A percentile compares a stretch with the other conserved stretches of the same genome.
Evolutionary conservation across 2,113 vertebrate species (phyloP).

Genomic region (Aspiorhynchus laticeps): DNA sequence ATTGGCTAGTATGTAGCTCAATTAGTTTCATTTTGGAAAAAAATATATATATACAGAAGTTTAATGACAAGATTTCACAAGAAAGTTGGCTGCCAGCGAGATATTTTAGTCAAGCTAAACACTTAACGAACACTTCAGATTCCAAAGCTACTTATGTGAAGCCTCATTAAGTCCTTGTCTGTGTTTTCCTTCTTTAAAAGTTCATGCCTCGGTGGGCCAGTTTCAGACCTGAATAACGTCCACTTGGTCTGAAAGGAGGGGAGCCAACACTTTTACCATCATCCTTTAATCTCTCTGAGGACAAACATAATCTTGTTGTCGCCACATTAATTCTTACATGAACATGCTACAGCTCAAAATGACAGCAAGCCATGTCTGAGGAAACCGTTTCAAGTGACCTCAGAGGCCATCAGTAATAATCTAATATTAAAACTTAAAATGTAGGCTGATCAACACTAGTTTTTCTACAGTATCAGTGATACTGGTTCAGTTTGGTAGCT

Average conservation of each 20-base stretch:
- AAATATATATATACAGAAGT: not conserved
- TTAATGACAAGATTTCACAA: not conserved
- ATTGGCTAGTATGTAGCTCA: not conserved
- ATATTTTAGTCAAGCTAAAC: not conserved
- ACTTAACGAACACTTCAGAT: not conserved
- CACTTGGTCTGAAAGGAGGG: not conserved
- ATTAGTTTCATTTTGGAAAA: not conserved
- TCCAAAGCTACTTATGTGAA: slow-evolving; percentile 20
- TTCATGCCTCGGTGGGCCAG: not conserved
- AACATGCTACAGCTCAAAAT: not conserved
- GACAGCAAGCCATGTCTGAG: not conserved
- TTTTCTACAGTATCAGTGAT: not conserved
- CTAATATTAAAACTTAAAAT: not conserved
- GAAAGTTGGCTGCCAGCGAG: not conserved
- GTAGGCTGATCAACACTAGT: too few relatives aligned
- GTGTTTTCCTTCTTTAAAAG: not conserved
- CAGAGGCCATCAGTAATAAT: not conserved
- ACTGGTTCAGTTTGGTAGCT: not conserved
- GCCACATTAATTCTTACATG: not conserved
- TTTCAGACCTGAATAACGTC: not conserved
- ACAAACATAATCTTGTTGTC: slow-evolving; percentile 28
- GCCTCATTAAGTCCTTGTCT: not conserved
- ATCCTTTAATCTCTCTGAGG: slow-evolving; percentile 2
- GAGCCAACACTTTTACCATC: slow-evolving; percentile 34
- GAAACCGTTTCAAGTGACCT: not conserved